Conservation (phyloP, 1,140 invertebrate genomes). For the Philaenus spumarius region DNA sequence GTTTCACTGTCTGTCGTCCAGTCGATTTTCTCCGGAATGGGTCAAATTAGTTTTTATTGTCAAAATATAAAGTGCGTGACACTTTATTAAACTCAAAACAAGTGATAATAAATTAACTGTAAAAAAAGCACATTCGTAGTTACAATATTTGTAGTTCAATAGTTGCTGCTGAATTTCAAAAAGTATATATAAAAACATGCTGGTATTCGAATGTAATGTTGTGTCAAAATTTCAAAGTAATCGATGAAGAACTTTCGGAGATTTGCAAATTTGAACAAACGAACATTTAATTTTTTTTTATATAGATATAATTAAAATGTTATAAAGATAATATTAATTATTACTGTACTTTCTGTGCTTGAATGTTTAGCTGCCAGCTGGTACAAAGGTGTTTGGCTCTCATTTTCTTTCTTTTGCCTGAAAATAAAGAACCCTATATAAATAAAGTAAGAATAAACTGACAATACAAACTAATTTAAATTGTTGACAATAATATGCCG, state of each 20-base stretch:
- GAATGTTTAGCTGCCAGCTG: slow-evolving; percentile 27
- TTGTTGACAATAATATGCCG: neutral
- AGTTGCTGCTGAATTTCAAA: neutral
- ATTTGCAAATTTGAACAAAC: too few species aligned
- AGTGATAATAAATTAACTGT: neutral
- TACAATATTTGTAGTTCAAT: neutral
- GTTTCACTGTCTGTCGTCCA: too few species aligned
- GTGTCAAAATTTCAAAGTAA: too few species aligned
- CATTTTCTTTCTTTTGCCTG: slow-evolving; percentile 32
- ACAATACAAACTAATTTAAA: neutral
- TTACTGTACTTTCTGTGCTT: slow-evolving; percentile 25
- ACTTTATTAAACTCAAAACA: neutral
- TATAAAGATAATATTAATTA: slow-evolving; percentile 4
- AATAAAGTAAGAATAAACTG: too few species aligned
- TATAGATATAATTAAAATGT: neutral
- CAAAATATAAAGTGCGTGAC: slow-evolving; percentile 5
- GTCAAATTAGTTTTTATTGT: neutral
- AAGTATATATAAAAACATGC: too few species aligned
- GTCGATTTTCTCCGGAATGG: too few species aligned
- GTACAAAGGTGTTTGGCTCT: slow-evolving; percentile 27
- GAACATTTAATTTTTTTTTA: too few species aligned
- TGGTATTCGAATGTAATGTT: too few species aligned
- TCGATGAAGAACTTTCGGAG: too few species aligned
- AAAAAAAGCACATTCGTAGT: neutral
- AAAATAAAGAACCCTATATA: slow-evolving; percentile 17